Percentiles rank a stretch among this genome's conserved stretches.
These are phyloP conservation scores for Frankliniella fusca DNA, from an alignment of 2,888 invertebrate genomes.

Conservation along the genomic window DNA sequence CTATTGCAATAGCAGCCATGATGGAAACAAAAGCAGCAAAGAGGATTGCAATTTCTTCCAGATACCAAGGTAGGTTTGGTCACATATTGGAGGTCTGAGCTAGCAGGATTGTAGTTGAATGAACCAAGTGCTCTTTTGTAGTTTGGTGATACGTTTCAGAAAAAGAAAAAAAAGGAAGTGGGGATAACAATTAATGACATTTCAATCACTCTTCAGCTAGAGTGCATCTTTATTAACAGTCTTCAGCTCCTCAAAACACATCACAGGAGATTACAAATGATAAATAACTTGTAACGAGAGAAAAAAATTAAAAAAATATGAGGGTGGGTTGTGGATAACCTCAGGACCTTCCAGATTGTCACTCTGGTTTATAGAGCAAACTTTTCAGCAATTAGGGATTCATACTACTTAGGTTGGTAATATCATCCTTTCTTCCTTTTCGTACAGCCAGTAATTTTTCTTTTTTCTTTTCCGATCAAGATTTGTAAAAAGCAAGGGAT, in stretches of 20 bases:
- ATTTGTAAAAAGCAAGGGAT: not conserved
- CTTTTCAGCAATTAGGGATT: not conserved
- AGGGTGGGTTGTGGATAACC: not conserved
- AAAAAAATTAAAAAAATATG: not conserved
- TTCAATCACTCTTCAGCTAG: constrained; percentile 8
- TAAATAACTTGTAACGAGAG: not conserved
- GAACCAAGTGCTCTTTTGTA: not conserved
- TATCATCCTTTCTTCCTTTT: not conserved
- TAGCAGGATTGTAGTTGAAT: not conserved
- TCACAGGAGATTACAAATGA: constrained; percentile 22
- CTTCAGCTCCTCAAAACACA: constrained; percentile 20
- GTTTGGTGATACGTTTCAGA: not conserved
- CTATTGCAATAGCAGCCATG: too few species aligned
- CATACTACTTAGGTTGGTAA: not conserved
- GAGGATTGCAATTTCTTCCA: too few species aligned
- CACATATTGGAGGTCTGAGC: too few species aligned
- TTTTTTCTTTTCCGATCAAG: not conserved
- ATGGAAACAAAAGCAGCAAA: too few species aligned
- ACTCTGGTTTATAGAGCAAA: too few species aligned
- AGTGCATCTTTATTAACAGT: constrained; percentile 21
- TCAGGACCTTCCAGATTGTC: not conserved
- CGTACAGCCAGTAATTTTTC: not conserved
- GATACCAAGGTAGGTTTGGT: too few species aligned
- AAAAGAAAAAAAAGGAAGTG: not conserved
- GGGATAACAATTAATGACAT: not conserved